Evolutionary conservation across 2,113 vertebrate genomes (phyloP), one percentile per base, ranked within the genome.

Genomic region (Nasalis larvatus): DNA sequence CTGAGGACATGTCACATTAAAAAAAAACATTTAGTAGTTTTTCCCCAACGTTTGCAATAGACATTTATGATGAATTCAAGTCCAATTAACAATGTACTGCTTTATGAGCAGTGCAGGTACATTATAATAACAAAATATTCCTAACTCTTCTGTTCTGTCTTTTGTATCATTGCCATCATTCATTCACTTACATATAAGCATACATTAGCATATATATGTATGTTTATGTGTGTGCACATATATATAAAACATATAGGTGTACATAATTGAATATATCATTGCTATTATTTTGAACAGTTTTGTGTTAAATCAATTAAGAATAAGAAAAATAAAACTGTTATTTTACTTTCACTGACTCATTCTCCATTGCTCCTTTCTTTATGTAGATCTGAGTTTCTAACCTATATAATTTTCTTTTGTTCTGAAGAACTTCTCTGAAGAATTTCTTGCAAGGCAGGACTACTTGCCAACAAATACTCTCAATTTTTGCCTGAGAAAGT

Each of bases 251-350:
- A 78, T 16, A n/a, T 45, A 83, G 30, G 52, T 18, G 58, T 83
- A 78, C 8, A 63, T 77, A 82, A 91, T 78, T 95, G 76, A 84
- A 91, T 94, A 68, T 3, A 45, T 66, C 54, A 2, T 86, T 86
- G 76, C 60, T 93, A 69, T 81, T 69, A 82, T 89, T 94, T 95
- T 86, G 37, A 92, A 81, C 25, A 91, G 16, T 71, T 85, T 54
- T 49, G 54, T 93, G 32, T 77, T 91, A 97, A 49, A 80, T 78
- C 49, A 54, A 68, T 91, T 88, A 92, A 89, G 45, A 89, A 80
- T 63, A 58, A 42, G 35, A 91, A 96, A 83, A 87, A 56, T 30
- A 63, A 56, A 76, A 37, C 1, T 45, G 89, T 95, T 74, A 71
- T 74, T 86, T 87, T 89, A 81, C 13, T 52, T 81, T 92, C 16